phyloP scores from a whole-genome alignment of 2,113 vertebrate genomes.

The Bufo bufo region DNA sequence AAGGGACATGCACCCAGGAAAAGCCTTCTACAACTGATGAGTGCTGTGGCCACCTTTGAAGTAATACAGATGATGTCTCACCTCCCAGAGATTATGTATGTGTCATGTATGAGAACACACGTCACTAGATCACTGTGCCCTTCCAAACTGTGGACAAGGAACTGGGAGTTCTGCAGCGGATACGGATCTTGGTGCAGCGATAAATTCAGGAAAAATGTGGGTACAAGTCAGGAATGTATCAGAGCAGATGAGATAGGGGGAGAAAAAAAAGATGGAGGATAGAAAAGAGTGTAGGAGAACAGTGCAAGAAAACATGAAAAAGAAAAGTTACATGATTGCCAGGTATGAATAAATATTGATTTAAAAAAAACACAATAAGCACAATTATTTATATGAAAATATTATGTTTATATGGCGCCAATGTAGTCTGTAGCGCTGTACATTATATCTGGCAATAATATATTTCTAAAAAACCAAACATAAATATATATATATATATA shows the following conservation, averaged over 20 bases:
- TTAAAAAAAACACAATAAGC: too few species aligned
- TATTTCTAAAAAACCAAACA: too few species aligned
- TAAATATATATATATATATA: too few species aligned
- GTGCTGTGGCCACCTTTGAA: too few species aligned
- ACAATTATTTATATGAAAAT: too few species aligned
- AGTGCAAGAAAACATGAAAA: neutral
- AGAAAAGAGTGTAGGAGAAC: neutral
- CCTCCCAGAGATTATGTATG: slow-evolving; percentile 80
- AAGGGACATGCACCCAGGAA: too few species aligned
- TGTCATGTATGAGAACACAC: slow-evolving; percentile 75
- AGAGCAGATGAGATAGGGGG: neutral
- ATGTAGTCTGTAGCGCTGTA: too few species aligned
- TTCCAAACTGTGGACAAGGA: slow-evolving; percentile 73
- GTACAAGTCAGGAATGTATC: neutral
- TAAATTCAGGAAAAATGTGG: neutral
- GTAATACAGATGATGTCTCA: slow-evolving; percentile 53
- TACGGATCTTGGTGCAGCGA: neutral
- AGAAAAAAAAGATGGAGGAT: neutral
- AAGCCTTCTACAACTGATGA: too few species aligned
- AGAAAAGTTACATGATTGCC: neutral
- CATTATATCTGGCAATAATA: too few species aligned
- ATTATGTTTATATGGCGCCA: too few species aligned
- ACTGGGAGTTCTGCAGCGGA: slow-evolving; percentile 74
- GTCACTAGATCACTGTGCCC: slow-evolving; percentile 81
- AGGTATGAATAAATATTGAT: too few species aligned